Evolutionary conservation across 1,140 invertebrate genomes (phyloP).

Genomic region (Bombus huntii): DNA sequence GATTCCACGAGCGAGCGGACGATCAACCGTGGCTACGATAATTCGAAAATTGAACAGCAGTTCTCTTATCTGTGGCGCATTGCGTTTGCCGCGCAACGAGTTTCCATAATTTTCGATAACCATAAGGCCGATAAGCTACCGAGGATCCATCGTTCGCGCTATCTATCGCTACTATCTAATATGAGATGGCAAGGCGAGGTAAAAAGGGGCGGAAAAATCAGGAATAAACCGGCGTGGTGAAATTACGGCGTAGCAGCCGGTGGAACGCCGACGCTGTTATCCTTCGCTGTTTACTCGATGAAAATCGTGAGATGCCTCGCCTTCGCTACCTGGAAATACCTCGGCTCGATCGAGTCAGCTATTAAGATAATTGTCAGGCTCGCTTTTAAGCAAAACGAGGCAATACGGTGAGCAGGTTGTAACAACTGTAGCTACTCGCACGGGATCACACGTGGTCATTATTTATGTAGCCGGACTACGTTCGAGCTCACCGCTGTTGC

Average conservation of each 20-base stretch:
- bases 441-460: slow-evolving; percentile 24
- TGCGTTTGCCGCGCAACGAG: background rate
- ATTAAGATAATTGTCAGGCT: slow-evolving; percentile 60
- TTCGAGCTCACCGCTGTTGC: background rate
- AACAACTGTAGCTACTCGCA: background rate
- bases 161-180: background rate
- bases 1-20: background rate
- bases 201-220: slow-evolving; percentile 2
- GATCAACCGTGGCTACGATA: background rate
- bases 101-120: slow-evolving; percentile 22
- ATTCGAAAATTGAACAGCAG: slow-evolving; percentile 32
- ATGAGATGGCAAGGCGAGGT: background rate
- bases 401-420: slow-evolving; percentile 2
- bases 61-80: background rate
- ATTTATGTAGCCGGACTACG: slow-evolving; percentile 36
- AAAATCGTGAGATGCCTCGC: slow-evolving; percentile 7
- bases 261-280: background rate
- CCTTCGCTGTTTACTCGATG: slow-evolving; percentile 32
- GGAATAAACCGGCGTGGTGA: background rate
- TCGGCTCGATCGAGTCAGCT: slow-evolving; percentile 24
- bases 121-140: background rate
- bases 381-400: slow-evolving; percentile 39
- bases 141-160: background rate
- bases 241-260: slow-evolving; percentile 14
- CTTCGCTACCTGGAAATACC: slow-evolving; percentile 36